phyloP scores from a whole-genome alignment of 2,797 vertebrate genomes.

The Synanceia verrucosa region DNA sequence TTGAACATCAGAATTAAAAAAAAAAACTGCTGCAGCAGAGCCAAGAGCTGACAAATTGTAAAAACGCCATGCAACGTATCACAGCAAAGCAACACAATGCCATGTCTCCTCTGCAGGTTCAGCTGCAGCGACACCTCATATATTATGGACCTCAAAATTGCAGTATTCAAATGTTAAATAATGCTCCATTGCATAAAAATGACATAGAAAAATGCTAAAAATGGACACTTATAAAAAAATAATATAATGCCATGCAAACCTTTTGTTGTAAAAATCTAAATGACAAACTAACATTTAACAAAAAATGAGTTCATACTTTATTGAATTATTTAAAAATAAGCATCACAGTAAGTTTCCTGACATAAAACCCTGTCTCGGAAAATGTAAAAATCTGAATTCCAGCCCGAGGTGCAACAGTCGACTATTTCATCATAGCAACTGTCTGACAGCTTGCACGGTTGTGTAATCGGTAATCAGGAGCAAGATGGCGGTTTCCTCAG shows the following conservation, averaged over 20 bases:
- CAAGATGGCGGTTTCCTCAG: conserved; percentile 37
- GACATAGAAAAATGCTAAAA: background rate
- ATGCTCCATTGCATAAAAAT: background rate
- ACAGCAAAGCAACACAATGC: conserved; percentile 6
- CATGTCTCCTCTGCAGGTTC: background rate
- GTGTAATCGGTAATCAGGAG: conserved; percentile 68
- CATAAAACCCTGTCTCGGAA: background rate
- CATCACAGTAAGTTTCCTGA: background rate
- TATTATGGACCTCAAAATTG: background rate
- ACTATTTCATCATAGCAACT: conserved; percentile 54
- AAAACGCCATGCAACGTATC: background rate
- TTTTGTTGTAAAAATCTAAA: background rate
- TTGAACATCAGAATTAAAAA: conserved; percentile 6
- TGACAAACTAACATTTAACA: background rate
- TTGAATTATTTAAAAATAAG: background rate
- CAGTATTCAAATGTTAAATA: background rate
- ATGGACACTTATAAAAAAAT: background rate
- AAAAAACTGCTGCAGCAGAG: background rate
- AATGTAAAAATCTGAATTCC: background rate
- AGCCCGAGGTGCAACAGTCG: conserved; percentile 52
- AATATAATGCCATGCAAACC: background rate
- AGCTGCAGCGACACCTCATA: background rate
- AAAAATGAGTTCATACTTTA: background rate
- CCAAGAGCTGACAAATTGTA: background rate
- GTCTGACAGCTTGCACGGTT: conserved; percentile 64